A percentile compares a stretch with the other conserved stretches of the same genome.
These are phyloP conservation scores for Epistrophe eligans DNA, from an alignment of 2,888 invertebrate species.

Conservation along the genomic window DNA sequence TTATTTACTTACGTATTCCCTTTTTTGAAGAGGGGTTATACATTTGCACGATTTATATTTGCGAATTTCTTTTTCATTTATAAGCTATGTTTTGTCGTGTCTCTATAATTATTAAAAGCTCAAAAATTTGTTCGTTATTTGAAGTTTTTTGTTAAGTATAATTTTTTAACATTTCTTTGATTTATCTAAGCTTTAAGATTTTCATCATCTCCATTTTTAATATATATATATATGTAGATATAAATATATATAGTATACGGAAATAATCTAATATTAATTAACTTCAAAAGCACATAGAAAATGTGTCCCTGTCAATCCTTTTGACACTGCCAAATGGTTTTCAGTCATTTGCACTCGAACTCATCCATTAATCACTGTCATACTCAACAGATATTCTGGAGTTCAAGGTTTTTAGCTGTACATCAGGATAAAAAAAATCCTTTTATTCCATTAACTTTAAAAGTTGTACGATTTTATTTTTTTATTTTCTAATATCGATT, in stretches of 20 bases:
- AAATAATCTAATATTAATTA: conserved; percentile 9
- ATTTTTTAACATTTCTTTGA: neutral
- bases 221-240: no score
- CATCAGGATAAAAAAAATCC: neutral
- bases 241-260: no score
- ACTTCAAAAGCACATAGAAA: conserved; percentile 11
- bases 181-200: neutral
- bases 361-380: conserved; percentile 58
- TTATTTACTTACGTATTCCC: no score
- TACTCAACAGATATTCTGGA: conserved; percentile 21
- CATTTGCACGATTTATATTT: no score
- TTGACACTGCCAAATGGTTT: conserved; percentile 26
- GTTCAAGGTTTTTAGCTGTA: conserved; percentile 13
- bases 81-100: no score
- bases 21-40: no score
- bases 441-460: conserved; percentile 36
- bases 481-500: neutral
- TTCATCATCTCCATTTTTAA: neutral
- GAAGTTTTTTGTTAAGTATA: neutral
- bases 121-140: no score
- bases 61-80: no score
- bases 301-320: conserved; percentile 33
- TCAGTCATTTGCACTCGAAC: conserved; percentile 21
- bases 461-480: conserved; percentile 35
- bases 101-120: no score